These are phyloP conservation scores for Percopsis omiscomaycus DNA, from an alignment of 2,797 vertebrate genomes.

Conservation along the genomic window DNA sequence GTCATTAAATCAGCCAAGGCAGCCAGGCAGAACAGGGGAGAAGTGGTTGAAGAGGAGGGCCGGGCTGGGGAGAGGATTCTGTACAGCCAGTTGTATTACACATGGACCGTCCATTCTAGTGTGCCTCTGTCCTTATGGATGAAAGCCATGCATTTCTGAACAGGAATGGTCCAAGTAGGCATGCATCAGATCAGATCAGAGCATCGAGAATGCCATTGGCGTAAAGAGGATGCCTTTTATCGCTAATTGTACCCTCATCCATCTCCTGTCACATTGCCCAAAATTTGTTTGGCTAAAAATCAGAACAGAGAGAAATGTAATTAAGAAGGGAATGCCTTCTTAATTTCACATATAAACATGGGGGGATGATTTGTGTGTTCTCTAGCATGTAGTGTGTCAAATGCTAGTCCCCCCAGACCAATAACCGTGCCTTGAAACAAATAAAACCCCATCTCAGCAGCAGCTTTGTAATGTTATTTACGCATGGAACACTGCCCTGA, in stretches of 20 bases:
- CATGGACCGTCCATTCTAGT: slow-evolving; percentile 20
- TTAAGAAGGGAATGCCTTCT: slow-evolving; percentile 23
- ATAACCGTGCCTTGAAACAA: slow-evolving; percentile 43
- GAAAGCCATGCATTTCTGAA: slow-evolving; percentile 16
- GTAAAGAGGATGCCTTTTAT: slow-evolving; percentile 7
- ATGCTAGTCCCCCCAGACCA: slow-evolving; percentile 29
- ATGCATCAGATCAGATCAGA: slow-evolving; percentile 11
- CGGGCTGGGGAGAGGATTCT: slow-evolving; percentile 36
- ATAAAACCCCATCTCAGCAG: slow-evolving; percentile 50
- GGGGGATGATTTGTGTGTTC: slow-evolving; percentile 27
- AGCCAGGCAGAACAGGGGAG: slow-evolving; percentile 67
- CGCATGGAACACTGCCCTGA: slow-evolving; percentile 53
- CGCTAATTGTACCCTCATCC: slow-evolving; percentile 20
- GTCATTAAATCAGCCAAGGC: slow-evolving; percentile 75
- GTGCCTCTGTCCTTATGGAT: slow-evolving; percentile 16
- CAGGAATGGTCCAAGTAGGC: slow-evolving; percentile 5
- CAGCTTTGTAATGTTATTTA: slow-evolving; percentile 63
- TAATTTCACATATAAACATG: slow-evolving; percentile 25
- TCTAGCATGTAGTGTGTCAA: slow-evolving; percentile 26
- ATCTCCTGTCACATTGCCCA: slow-evolving; percentile 8
- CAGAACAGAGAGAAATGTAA: slow-evolving; percentile 4
- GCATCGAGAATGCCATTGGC: slow-evolving; percentile 8
- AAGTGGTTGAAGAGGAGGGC: slow-evolving; percentile 41
- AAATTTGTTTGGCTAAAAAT: background rate
- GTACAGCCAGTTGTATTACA: slow-evolving; percentile 44